These are phyloP conservation scores for Hycleus phaleratus DNA, from an alignment of 1,140 invertebrate species.

Conservation along the genomic window DNA sequence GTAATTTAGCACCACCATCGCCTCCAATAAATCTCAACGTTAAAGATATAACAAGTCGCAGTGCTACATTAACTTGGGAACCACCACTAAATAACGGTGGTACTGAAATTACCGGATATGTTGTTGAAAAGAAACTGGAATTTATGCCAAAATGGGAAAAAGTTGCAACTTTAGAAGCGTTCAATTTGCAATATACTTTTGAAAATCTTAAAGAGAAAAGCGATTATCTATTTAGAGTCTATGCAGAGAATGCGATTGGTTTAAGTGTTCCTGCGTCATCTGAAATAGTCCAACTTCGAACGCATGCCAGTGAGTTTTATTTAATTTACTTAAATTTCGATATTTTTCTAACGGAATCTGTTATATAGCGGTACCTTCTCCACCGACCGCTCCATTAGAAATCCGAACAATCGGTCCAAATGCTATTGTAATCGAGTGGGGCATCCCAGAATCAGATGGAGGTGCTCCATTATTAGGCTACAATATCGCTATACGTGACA, in stretches of 20 bases:
- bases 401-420: constrained; percentile 73
- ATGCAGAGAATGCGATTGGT: constrained; percentile 85
- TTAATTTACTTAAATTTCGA: neutral
- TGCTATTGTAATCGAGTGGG: constrained; percentile 86
- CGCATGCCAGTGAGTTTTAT: constrained; percentile 81
- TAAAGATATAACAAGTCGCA: constrained; percentile 73
- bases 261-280: constrained; percentile 71
- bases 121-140: constrained; percentile 82
- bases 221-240: constrained; percentile 84
- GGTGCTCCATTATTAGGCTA: constrained; percentile 85
- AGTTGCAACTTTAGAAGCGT: constrained; percentile 74
- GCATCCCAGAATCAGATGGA: constrained; percentile 86
- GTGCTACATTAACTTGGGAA: constrained; percentile 79
- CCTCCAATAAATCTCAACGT: constrained; percentile 69
- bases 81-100: constrained; percentile 79
- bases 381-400: constrained; percentile 83
- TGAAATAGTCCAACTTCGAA: constrained; percentile 76
- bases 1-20: constrained; percentile 66
- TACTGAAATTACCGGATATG: constrained; percentile 80
- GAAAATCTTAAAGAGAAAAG: constrained; percentile 84
- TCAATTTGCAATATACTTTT: constrained; percentile 66
- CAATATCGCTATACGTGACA: constrained; percentile 86
- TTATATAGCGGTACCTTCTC: constrained; percentile 71
- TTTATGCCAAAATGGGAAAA: constrained; percentile 79
- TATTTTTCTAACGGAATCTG: constrained; percentile 2